A percentile compares a stretch with the other conserved stretches of the same genome.
phyloP scores from a whole-genome alignment of 1,140 invertebrate species.

The Polypedilum pembai region DNA sequence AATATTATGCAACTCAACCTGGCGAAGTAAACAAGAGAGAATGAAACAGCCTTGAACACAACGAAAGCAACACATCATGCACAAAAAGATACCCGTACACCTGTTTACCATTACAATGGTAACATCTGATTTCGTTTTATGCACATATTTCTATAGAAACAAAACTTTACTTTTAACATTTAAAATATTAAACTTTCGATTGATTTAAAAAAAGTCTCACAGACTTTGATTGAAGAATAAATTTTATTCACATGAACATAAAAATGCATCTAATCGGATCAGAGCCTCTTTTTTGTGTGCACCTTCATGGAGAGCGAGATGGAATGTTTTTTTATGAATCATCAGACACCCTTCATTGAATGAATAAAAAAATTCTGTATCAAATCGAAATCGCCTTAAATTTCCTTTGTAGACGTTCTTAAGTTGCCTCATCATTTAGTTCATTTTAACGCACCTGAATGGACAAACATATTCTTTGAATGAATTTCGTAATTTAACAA shows the following conservation, averaged over 20 bases:
- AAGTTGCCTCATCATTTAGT: background rate
- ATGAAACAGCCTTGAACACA: slow-evolving; percentile 9
- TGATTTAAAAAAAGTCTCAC: background rate
- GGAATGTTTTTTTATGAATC: background rate
- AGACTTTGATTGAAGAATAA: too few species aligned
- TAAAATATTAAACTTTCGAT: too few species aligned
- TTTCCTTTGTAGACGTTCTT: slow-evolving; percentile 2
- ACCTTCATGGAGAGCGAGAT: background rate
- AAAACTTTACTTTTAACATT: background rate
- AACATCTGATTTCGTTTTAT: slow-evolving; percentile 10
- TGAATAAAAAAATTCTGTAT: background rate
- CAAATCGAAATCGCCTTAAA: slow-evolving; percentile 10
- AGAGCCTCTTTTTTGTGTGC: background rate
- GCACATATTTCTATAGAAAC: background rate
- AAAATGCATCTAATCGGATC: slow-evolving; percentile 9
- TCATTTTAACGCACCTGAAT: slow-evolving; percentile 12
- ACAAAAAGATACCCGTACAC: background rate
- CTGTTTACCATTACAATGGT: slow-evolving; percentile 1
- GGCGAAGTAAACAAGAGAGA: background rate
- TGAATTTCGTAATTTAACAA: slow-evolving; percentile 7
- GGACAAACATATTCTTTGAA: background rate
- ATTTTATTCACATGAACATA: too few species aligned
- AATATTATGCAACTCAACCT: background rate
- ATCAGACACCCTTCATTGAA: background rate
- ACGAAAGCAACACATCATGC: background rate